Percentiles rank a stretch among this genome's conserved stretches.
These are phyloP conservation scores for Keiferia lycopersicella DNA, from an alignment of 2,888 invertebrate species.

Conservation along the genomic window DNA sequence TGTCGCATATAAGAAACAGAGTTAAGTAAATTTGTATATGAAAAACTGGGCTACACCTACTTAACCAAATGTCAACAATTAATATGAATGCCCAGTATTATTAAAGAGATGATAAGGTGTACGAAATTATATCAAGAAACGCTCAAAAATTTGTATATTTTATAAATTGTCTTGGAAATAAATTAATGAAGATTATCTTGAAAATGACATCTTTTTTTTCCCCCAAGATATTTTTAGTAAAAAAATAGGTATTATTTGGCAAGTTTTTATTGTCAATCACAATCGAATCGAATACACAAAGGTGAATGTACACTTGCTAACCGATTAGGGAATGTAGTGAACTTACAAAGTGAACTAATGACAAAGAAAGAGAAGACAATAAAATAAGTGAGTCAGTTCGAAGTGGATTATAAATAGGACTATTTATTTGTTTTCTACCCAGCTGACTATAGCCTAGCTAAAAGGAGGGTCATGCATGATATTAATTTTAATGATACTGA, in stretches of 20 bases:
- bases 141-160: slow-evolving; percentile 27
- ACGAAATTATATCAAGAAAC: slow-evolving; percentile 11
- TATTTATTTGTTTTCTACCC: too few relatives aligned
- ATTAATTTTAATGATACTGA: too few relatives aligned
- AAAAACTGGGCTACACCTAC: not conserved
- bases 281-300: not conserved
- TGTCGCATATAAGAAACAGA: too few relatives aligned
- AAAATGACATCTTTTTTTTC: not conserved
- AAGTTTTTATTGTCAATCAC: not conserved
- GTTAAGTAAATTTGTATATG: not conserved
- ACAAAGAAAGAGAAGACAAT: too few relatives aligned
- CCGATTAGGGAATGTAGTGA: too few relatives aligned
- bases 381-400: too few relatives aligned
- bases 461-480: too few relatives aligned
- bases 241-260: not conserved
- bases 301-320: too few relatives aligned
- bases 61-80: not conserved
- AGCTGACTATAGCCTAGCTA: too few relatives aligned
- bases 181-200: not conserved
- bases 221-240: too few relatives aligned
- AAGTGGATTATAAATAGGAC: too few relatives aligned
- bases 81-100: not conserved
- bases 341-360: too few relatives aligned
- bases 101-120: not conserved
- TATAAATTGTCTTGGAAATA: slow-evolving; percentile 16